These are phyloP conservation scores for Mycogona germanica DNA, from an alignment of 2,888 invertebrate genomes.

Conservation along the genomic window DNA sequence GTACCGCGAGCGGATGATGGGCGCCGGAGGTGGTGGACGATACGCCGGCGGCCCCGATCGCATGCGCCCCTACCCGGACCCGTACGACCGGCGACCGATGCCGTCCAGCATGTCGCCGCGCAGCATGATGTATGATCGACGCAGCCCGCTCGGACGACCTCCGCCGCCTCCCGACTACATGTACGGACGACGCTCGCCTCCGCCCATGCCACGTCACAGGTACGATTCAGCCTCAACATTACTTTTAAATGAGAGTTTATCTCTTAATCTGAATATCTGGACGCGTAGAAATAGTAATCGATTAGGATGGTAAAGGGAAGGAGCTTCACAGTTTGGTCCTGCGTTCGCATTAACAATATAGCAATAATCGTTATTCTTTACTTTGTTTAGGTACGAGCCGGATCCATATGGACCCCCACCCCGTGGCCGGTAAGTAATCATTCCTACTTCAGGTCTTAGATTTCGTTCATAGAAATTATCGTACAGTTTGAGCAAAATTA, in stretches of 20 bases:
- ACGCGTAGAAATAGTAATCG: too few species aligned
- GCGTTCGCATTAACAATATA: too few species aligned
- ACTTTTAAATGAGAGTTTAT: too few species aligned
- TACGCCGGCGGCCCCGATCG: conserved; percentile 21
- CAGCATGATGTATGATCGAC: conserved; percentile 21
- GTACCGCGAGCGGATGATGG: conserved; percentile 3
- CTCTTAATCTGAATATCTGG: too few species aligned
- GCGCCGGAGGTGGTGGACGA: background rate
- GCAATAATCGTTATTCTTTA: too few species aligned
- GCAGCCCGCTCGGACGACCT: conserved; percentile 17
- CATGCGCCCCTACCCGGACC: conserved; percentile 26
- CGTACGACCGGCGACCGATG: conserved; percentile 24
- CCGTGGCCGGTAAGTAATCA: conserved; percentile 2
- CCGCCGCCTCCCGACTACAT: conserved; percentile 15
- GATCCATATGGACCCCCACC: conserved; percentile 11
- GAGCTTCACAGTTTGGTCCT: too few species aligned
- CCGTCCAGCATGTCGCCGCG: conserved; percentile 17
- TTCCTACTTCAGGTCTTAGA: too few species aligned
- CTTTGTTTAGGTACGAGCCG: conserved; percentile 10
- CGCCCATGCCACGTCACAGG: conserved; percentile 14
- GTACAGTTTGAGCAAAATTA: too few species aligned
- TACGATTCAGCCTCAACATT: background rate
- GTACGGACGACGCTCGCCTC: conserved; percentile 15
- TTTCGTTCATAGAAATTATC: too few species aligned
- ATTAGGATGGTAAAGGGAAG: too few species aligned